Evolutionary conservation across 35 echinoderm and acorn worm genomes (phyloP), one percentile per base, ranked within the genome.

Genomic region (Antedon bifida): DNA sequence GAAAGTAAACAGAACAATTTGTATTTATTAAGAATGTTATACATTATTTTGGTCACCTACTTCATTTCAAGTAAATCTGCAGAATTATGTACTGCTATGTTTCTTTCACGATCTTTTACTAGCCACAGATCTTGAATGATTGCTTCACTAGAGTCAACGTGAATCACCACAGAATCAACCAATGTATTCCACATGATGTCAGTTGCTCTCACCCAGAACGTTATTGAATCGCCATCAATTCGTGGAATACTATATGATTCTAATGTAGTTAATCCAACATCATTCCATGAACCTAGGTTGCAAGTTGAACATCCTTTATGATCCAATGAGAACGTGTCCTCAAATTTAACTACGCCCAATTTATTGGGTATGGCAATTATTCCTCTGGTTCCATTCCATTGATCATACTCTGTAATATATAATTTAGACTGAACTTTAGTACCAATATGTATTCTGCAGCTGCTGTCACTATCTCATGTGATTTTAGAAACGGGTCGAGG

Each of bases 401-500:
- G 86, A n/a, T 86, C 84, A 78, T 86, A 86, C 28, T 78, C 84
- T 86, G 39, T 26, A 30, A n/a, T n/a, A n/a, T n/a, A n/a, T n/a
- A n/a, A n/a, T n/a, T n/a, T n/a, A n/a, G n/a, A n/a, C n/a, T n/a
- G n/a, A n/a, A n/a, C n/a, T n/a, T n/a, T n/a, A n/a, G n/a, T n/a
- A n/a, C n/a, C n/a, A n/a, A n/a, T n/a, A n/a, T n/a, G n/a, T n/a
- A n/a, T n/a, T n/a, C n/a, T n/a, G n/a, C n/a, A n/a, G n/a, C n/a
- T n/a, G n/a, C n/a, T n/a, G n/a, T n/a, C n/a, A n/a, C n/a, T n/a
- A n/a, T n/a, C n/a, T n/a, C n/a, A n/a, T n/a, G n/a, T n/a, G n/a
- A n/a, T n/a, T n/a, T n/a, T n/a, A n/a, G n/a, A n/a, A n/a, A n/a
- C n/a, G n/a, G n/a, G n/a, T n/a, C n/a, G n/a, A n/a, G n/a, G n/a